Base-by-base conservation (phyloP, 1,140 invertebrate genomes). In the Holotrichia oblita region DNA sequence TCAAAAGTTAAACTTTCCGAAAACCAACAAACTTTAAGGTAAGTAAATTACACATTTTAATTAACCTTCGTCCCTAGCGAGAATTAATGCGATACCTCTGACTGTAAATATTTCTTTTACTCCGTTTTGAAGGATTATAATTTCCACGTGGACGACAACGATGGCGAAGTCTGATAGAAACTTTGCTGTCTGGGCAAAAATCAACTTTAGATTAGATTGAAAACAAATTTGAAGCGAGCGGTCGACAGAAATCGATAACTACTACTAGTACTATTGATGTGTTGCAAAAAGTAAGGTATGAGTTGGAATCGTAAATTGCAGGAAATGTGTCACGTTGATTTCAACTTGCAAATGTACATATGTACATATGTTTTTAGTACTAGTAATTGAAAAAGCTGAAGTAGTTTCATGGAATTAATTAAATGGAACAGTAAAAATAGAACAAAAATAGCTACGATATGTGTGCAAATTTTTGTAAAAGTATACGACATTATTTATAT, bases 41-140 rank as follows among this genome's bases (percentile, higher is more conserved):
- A 55, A 55, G 48, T 55, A 55, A 55, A 55, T 55, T 55, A 55
- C 48, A 55, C 48, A 55, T 55, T 55, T 55, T 55, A 55, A 55
- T 55, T 55, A 55, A 55, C 48, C 48, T 55, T 17, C 48, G 48
- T 55, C 48, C 48, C 14, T 6, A 17, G 48, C 6, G 48, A 55
- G 48, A 17, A 55, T 55, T 55, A 55, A 55, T 55, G 48, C 48
- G 48, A 55, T 55, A 55, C 48, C 14, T 55, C 17, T 17, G 17
- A 55, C 48, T 55, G 48, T 55, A 55, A 55, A 55, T 17, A n/a
- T 17, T 55, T 55, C 48, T 55, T 55, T 55, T 55, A 14, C 48
- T 55, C n/a, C 48, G 48, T 14, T 55, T 55, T 55, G 48, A 55
- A 6, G 17, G 14, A 34, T 17, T 55, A 14, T 14, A 55, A n/a